phyloP scores from a whole-genome alignment of 2,888 invertebrate species.

The Caenorhabditis panamensis region DNA sequence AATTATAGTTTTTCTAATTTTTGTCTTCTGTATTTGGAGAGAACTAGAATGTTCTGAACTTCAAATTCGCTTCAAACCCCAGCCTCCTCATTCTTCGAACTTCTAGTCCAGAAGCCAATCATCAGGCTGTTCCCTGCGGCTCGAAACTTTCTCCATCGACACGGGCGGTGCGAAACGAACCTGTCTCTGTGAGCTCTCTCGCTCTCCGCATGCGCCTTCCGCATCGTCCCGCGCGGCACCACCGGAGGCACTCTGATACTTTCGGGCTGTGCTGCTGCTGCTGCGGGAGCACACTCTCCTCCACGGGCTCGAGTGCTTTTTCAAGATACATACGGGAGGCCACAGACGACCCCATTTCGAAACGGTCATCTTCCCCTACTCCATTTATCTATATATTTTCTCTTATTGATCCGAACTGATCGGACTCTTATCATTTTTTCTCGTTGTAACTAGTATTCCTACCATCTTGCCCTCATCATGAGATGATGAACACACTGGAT shows the following conservation, averaged over 20 bases:
- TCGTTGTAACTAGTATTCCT: too few relatives aligned
- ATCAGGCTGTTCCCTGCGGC: not conserved
- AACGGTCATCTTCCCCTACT: constrained; percentile 34
- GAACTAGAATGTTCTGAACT: too few relatives aligned
- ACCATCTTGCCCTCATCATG: not conserved
- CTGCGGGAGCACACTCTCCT: constrained; percentile 15
- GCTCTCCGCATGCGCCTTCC: constrained; percentile 7
- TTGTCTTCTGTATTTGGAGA: constrained; percentile 9
- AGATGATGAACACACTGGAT: constrained; percentile 65
- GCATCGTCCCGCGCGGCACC: constrained; percentile 17
- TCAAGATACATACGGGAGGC: constrained; percentile 50
- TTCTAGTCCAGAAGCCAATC: too few relatives aligned
- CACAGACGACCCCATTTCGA: constrained; percentile 29
- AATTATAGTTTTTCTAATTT: too few relatives aligned
- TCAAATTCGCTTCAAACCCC: too few relatives aligned
- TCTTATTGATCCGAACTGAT: constrained; percentile 12
- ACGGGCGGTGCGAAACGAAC: constrained; percentile 13
- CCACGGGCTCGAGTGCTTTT: constrained; percentile 49
- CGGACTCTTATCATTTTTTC: not conserved
- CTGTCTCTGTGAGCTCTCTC: not conserved
- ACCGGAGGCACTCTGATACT: constrained; percentile 35
- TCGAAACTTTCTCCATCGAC: not conserved
- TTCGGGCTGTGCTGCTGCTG: constrained; percentile 29
- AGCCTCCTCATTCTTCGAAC: too few relatives aligned
- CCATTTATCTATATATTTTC: constrained; percentile 35